Percentiles rank a stretch among this genome's conserved stretches.
Conservation (phyloP, 2,113 vertebrate species). For the Camelus bactrianus region DNA sequence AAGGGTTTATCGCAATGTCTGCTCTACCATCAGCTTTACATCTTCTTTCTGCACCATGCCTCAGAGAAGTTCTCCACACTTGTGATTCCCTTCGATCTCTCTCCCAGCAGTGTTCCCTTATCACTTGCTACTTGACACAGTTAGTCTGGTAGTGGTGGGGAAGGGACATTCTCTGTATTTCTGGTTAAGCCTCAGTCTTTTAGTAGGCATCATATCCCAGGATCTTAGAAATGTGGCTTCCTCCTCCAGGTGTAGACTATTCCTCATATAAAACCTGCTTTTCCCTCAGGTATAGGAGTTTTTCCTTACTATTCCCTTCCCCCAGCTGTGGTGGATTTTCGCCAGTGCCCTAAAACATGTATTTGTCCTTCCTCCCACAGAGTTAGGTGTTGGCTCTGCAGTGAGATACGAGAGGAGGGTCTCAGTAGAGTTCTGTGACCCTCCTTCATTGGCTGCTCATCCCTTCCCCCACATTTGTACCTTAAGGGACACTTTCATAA, state of each 20-base stretch:
- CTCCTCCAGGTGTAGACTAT: not conserved
- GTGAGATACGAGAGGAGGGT: not conserved
- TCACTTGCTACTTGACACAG: not conserved
- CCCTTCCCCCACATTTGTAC: not conserved
- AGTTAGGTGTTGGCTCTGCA: not conserved
- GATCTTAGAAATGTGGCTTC: not conserved
- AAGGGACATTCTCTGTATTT: not conserved
- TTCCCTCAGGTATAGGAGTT: not conserved
- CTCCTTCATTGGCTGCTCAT: not conserved
- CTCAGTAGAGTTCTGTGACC: not conserved
- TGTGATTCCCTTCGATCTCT: not conserved
- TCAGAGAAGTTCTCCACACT: not conserved
- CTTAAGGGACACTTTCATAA: not conserved
- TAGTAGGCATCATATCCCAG: not conserved
- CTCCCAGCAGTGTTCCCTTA: not conserved
- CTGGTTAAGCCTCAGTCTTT: not conserved
- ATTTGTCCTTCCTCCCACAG: not conserved
- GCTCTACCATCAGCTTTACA: not conserved
- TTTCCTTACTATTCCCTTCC: not conserved
- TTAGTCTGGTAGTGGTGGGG: not conserved
- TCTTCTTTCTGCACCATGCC: not conserved
- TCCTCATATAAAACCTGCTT: not conserved
- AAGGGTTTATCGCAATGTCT: not conserved
- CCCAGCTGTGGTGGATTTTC: not conserved
- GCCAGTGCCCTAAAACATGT: not conserved